Base-by-base conservation (phyloP, 2,113 vertebrate genomes). In the Sander lucioperca region DNA sequence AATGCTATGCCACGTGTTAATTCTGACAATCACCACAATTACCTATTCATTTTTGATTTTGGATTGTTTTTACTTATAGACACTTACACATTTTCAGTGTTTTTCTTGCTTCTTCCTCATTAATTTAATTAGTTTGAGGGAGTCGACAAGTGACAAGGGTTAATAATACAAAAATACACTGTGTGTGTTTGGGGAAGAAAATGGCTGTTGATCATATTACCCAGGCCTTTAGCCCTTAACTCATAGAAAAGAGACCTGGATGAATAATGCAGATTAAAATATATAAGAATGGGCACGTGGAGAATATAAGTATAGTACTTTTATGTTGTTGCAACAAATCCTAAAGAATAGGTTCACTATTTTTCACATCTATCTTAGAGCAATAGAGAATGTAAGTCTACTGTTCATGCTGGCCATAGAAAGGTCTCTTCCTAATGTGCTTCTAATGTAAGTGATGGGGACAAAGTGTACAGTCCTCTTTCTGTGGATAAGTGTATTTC, bases 211-310 rank as follows among this genome's bases (percentile, higher is more conserved):
- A 61, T 61, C 16, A 33, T 9, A 19, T 21, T 58, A 27, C 13
- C 3, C 30, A 30, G 30, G 4, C 30, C 30, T 30, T 30, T 30
- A 30, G 30, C 12, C 25, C 61, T 45, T 23, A 64, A 47, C 1
- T 48, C 3, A 48, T 48, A 25, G 23, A 64, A 45, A 64, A 12
- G 8, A 67, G 8, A 18, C 23, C 45, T 19, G 30, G 16, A 58
- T 27, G 14, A 67, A 30, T 58, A 72, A 72, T 27, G 36, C 14
- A 57, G 36, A 43, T 65, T 58, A 45, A 58, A 21, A 69, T 57
- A 66, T 57, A 7, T 14, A 43, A 39, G 9, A 45, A n/a, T 27
- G 8, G 27, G 30, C 54, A 57, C 15, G 8, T 61, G 16, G 9
- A 6, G 4, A 65, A 56, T 14, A 21, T 1, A 36, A 54, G 48